Evolutionary conservation across 2,888 invertebrate genomes (phyloP).

Genomic region (Junonia oenone): DNA sequence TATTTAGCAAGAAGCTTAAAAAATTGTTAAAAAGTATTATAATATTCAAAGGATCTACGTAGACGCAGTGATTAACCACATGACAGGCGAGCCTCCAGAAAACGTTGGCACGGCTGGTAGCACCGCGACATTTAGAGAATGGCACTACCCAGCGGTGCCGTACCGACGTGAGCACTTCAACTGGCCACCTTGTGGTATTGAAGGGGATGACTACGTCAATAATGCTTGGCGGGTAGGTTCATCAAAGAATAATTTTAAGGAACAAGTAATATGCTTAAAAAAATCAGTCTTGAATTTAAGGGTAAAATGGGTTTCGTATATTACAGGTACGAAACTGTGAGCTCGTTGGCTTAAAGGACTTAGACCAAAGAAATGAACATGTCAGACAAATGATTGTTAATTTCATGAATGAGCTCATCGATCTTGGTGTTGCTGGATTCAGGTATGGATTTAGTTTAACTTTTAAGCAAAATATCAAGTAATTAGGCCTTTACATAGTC

Average conservation of each 20-base stretch:
- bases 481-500: neutral
- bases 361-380: constrained; percentile 83
- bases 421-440: constrained; percentile 88
- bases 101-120: constrained; percentile 83
- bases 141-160: constrained; percentile 83
- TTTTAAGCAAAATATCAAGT: neutral
- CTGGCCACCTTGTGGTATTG: constrained; percentile 78
- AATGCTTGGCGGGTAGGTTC: constrained; percentile 79
- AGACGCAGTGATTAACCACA: constrained; percentile 92
- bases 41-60: constrained; percentile 84
- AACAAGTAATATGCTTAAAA: too few relatives aligned
- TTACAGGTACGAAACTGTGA: constrained; percentile 85
- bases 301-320: neutral
- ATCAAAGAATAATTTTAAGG: too few relatives aligned
- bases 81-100: constrained; percentile 80
- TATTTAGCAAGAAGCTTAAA: too few relatives aligned
- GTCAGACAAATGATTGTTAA: constrained; percentile 83
- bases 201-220: constrained; percentile 81
- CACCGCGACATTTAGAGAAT: constrained; percentile 67
- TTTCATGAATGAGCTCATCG: constrained; percentile 83
- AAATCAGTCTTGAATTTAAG: neutral
- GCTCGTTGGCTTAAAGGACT: constrained; percentile 86
- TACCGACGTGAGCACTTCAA: constrained; percentile 84
- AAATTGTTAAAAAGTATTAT: too few relatives aligned
- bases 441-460: constrained; percentile 60